phyloP scores from a whole-genome alignment of 2,797 vertebrate species.

The Megaceryle alcyon region DNA sequence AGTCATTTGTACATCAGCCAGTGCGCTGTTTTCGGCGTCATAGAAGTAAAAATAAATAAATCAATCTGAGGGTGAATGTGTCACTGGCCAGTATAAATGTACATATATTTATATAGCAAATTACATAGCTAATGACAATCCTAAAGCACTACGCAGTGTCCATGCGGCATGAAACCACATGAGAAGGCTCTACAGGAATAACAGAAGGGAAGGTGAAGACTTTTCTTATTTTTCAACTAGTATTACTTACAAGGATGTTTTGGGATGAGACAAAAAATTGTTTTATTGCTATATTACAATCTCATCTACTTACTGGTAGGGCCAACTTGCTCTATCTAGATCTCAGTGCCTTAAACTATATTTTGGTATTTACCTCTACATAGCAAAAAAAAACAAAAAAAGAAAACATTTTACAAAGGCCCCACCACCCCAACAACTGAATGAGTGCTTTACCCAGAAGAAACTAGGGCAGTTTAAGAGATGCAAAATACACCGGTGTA shows the following conservation, averaged over 20 bases:
- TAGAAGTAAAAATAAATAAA: neutral
- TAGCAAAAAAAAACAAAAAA: neutral
- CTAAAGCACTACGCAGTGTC: neutral
- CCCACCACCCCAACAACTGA: neutral
- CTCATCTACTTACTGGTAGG: neutral
- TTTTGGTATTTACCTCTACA: neutral
- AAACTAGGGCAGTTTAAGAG: neutral
- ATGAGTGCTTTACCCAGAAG: neutral
- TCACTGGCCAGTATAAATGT: neutral
- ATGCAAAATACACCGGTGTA: neutral
- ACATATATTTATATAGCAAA: neutral
- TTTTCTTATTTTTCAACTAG: neutral
- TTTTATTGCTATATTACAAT: neutral
- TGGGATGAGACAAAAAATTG: neutral
- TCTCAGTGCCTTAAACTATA: neutral
- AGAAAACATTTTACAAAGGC: neutral
- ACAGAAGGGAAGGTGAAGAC: neutral
- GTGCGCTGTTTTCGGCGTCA: neutral
- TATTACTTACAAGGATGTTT: neutral
- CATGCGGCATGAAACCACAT: neutral
- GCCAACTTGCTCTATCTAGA: neutral
- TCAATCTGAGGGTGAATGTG: neutral
- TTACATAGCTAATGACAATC: neutral
- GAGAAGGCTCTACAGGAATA: neutral
- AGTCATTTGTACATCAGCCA: neutral